Percentiles rank a stretch among this genome's conserved stretches.
Conservation (phyloP, 2,113 vertebrate species). For the Crotalus helleri region DNA sequence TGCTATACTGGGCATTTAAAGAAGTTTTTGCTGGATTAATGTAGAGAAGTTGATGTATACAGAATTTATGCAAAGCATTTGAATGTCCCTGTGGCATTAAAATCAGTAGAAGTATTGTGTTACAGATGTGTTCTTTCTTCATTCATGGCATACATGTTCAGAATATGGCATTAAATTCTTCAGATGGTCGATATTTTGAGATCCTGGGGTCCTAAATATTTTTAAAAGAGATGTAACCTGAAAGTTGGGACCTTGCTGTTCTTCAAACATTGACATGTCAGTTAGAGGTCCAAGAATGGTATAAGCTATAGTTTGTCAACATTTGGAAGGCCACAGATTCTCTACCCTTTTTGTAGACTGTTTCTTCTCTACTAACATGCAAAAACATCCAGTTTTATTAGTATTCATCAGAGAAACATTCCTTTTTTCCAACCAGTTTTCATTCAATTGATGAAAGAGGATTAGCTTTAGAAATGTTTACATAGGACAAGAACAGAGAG, state of each 20-base stretch:
- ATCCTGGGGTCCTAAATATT: neutral
- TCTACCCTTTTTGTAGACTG: neutral
- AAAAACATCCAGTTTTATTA: neutral
- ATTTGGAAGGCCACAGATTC: neutral
- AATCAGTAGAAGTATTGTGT: neutral
- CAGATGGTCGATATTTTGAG: neutral
- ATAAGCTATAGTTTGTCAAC: neutral
- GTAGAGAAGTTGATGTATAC: neutral
- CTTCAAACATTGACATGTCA: neutral
- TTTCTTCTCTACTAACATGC: neutral
- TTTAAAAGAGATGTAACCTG: neutral
- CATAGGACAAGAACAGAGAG: neutral
- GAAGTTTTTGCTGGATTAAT: neutral
- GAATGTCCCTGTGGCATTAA: neutral
- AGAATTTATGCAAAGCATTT: neutral
- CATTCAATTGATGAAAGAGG: neutral
- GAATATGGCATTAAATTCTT: neutral
- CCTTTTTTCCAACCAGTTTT: neutral
- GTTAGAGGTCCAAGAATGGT: neutral
- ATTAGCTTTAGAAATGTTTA: neutral
- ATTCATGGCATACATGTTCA: neutral
- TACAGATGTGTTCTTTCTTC: neutral
- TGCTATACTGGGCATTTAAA: neutral
- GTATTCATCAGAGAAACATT: neutral
- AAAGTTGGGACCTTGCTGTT: neutral